These are phyloP conservation scores for Macropis europaea DNA, from an alignment of 2,888 invertebrate genomes.

Conservation along the genomic window DNA sequence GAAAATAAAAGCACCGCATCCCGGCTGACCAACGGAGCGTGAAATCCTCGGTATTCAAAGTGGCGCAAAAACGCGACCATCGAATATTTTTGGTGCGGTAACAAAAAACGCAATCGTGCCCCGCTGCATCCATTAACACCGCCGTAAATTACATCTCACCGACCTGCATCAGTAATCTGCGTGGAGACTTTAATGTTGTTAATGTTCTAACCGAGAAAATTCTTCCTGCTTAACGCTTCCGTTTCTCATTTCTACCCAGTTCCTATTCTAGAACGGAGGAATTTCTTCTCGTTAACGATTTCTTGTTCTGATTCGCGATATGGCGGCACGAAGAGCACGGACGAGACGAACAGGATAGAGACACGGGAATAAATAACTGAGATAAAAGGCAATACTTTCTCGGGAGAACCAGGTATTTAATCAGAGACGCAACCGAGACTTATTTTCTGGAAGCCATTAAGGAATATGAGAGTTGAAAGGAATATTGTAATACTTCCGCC, in stretches of 20 bases:
- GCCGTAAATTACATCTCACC: constrained; percentile 23
- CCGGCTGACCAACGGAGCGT: too few species aligned
- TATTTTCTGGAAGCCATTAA: too few species aligned
- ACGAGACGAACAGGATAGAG: too few species aligned
- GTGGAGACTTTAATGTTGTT: background rate
- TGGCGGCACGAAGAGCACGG: background rate
- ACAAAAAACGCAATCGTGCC: background rate
- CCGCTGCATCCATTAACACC: constrained; percentile 12
- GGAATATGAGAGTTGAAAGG: too few species aligned
- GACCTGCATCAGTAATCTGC: constrained; percentile 3
- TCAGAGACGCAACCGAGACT: too few species aligned
- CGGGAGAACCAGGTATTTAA: too few species aligned
- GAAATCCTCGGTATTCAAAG: too few species aligned
- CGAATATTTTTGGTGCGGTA: background rate
- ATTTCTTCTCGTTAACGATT: background rate
- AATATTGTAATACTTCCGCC: too few species aligned
- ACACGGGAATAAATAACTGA: too few species aligned
- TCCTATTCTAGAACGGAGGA: background rate
- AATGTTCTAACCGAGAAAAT: background rate
- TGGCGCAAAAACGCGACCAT: background rate
- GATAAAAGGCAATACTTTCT: too few species aligned
- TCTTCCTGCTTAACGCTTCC: background rate
- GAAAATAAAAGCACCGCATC: too few species aligned
- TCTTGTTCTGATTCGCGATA: background rate
- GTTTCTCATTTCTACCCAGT: background rate